Evolutionary conservation across 2,113 vertebrate species (phyloP).

Genomic region (Bubo bubo): DNA sequence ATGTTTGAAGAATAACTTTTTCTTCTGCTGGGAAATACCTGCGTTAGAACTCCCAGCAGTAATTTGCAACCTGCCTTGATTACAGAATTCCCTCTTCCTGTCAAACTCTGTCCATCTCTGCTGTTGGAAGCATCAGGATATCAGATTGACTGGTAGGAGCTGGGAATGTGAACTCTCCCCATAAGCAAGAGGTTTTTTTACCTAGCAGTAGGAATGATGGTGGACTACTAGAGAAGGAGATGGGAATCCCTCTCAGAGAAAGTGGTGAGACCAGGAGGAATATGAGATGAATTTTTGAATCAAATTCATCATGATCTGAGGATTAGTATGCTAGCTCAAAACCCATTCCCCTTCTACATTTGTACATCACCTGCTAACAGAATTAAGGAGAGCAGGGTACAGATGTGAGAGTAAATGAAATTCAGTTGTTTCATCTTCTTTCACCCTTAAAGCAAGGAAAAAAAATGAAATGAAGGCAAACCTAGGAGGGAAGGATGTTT

Average conservation of each 20-base stretch:
- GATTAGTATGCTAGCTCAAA: not conserved
- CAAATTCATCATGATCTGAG: not conserved
- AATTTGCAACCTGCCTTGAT: constrained; percentile 51
- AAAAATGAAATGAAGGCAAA: not conserved
- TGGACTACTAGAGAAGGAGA: not conserved
- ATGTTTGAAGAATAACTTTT: constrained; percentile 54
- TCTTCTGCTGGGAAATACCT: constrained; percentile 52
- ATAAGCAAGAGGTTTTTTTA: not conserved
- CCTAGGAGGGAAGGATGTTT: not conserved
- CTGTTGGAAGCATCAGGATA: constrained; percentile 8
- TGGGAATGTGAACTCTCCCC: not conserved
- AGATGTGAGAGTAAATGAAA: constrained; percentile 6
- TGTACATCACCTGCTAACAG: not conserved
- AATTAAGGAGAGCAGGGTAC: not conserved
- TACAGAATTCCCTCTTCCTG: constrained; percentile 44
- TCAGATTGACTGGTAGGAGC: not conserved
- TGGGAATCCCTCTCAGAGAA: not conserved
- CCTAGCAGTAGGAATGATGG: not conserved
- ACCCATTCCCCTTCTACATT: not conserved
- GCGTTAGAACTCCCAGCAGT: constrained; percentile 14
- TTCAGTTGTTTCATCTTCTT: not conserved
- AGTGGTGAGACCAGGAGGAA: not conserved
- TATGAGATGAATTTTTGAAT: not conserved
- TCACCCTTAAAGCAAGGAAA: not conserved
- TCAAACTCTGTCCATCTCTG: not conserved